Base-by-base conservation (phyloP, 35 echinoderm and acorn worm genomes). In the Strongylocentrotus purpuratus region DNA sequence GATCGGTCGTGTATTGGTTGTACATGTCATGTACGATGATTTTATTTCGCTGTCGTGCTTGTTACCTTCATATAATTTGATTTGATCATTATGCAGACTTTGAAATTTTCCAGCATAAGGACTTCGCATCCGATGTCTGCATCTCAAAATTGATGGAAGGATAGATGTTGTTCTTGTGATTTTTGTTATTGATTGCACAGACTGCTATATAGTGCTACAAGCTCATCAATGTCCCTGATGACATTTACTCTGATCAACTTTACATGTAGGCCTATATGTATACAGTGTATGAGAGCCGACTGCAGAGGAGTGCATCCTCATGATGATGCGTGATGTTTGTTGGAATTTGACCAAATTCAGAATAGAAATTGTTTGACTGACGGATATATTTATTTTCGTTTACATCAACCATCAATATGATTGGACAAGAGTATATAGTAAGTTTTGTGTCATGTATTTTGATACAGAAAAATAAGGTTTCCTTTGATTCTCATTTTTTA, bases 381-480 rank as follows among this genome's bases (percentile, higher is more conserved):
- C 65, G 25, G 65, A 14, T 78, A 7, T 78, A 78, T 78, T 78
- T 9, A 78, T 7, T 28, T 78, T 28, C 22, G 6, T 41, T 41
- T 78, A n/a, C 65, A 78, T 78, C 65, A 22, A 78, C 65, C 65
- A 78, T 18, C 65, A 78, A 78, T 78, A 78, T 78, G 65, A 78
- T 78, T 9, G 65, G 65, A 78, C 20, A 22, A 8, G 65, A 78
- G 25, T 78, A 78, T 28, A 78, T 78, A 78, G 65, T 78, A 25
- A 78, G 65, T n/a, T 78, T 78, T 11, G 7, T 22, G 20, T 78
- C 4, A 6, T 22, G 22, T n/a, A 7, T 7, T 78, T 78, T 78
- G 20, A 7, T 78, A 8, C 65, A 78, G 65, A 78, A 22, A 22
- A 28, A 22, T 22, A 0, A 78, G 20, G 65, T 0, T 59, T 59